Evolutionary conservation across 2,113 vertebrate genomes (phyloP), one percentile per base, ranked within the genome.

Genomic region (Panthera uncia): DNA sequence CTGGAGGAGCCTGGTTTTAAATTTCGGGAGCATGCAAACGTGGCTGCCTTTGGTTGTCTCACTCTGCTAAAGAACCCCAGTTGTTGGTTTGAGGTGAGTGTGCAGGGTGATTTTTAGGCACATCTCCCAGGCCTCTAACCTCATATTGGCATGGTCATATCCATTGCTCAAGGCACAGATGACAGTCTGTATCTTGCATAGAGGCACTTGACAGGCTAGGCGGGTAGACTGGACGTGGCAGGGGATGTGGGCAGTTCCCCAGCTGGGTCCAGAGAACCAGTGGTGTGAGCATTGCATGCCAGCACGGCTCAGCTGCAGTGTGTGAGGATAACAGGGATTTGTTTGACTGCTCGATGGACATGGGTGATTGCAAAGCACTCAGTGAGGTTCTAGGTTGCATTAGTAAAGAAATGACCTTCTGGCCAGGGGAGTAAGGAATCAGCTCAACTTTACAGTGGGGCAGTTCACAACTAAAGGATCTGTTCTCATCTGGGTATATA

Each of bases 371-470:
- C 52, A 41, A 25, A 79, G 66, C 79, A 92, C 36, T 88, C 80
- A 16, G 50, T 18, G 38, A 8, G 13, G 27, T 41, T 71, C 50
- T 83, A 61, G 38, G 78, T 41, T 83, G 11, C 36, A 45, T 84
- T 94, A 76, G 57, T 74, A 57, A n/a, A 76, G 84, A 80, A 48
- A 69, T 25, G 68, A 65, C 33, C 38, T 85, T 31, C 69, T 55
- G 48, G 27, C n/a, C 50, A 6, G 41, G 27, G 29, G 29, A 65
- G 14, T 45, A 19, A 78, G 29, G 63, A 18, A 1, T 41, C 31
- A 63, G 21, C 65, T 82, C 55, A n/a, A 3, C 68, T 88, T 76
- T 18, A 79, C n/a, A 21, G 0, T 6, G 55, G 38, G 21, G 10
- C 33, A 23, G 19, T 82, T 90, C 74, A n/a, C 80, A 88, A 4